Conservation (phyloP, 2,797 vertebrate genomes). For the Myotis vivesi region DNA sequence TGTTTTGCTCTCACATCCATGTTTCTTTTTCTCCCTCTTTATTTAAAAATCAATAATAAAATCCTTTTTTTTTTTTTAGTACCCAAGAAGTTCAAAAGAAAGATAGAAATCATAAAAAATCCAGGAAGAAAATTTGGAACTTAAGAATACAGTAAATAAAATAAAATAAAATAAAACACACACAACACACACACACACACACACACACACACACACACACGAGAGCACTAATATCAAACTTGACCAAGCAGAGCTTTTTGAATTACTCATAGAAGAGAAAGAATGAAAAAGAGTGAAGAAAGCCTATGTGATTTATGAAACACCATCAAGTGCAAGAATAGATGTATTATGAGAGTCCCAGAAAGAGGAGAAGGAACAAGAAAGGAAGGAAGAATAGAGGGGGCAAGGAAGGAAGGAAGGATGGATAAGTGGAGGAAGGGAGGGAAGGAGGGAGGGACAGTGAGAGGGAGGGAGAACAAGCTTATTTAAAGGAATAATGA, state of each 20-base stretch:
- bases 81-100: neutral
- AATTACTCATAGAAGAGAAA: neutral
- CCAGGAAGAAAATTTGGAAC: neutral
- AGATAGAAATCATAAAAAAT: neutral
- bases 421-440: neutral
- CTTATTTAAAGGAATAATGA: neutral
- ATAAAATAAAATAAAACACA: neutral
- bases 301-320: neutral
- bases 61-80: no score
- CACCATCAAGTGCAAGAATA: neutral
- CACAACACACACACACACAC: no score
- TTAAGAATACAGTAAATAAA: neutral
- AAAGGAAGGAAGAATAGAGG: neutral
- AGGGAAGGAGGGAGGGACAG: no score
- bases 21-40: neutral
- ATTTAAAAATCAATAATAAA: no score
- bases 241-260: neutral
- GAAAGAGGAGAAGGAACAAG: neutral
- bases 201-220: neutral
- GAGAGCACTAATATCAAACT: neutral
- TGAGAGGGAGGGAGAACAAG: no score
- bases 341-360: neutral
- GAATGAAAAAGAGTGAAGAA: neutral
- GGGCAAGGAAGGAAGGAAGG: neutral
- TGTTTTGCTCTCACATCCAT: neutral